Evolutionary conservation across 2,113 vertebrate genomes (phyloP).

Genomic region (Sebastes schlegelii): DNA sequence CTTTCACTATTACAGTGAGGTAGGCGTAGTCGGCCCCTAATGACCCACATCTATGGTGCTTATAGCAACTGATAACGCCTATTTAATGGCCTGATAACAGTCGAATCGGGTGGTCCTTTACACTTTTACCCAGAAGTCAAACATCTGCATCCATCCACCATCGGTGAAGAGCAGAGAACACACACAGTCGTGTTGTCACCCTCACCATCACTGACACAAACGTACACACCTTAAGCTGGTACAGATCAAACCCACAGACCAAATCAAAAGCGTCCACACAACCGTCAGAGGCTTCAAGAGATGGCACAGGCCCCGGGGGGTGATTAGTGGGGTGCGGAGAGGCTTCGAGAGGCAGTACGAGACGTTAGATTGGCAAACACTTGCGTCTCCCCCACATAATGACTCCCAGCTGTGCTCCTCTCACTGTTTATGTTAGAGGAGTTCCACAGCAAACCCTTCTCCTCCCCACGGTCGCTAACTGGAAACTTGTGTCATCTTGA

Average conservation of each 20-base stretch:
- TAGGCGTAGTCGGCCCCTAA: no score
- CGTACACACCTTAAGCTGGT: neutral
- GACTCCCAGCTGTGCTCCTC: slow-evolving; percentile 76
- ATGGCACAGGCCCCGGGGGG: slow-evolving; percentile 54
- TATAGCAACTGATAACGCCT: no score
- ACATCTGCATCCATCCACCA: neutral
- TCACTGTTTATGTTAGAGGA: slow-evolving; percentile 64
- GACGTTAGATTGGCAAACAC: slow-evolving; percentile 70
- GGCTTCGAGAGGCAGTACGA: slow-evolving; percentile 48
- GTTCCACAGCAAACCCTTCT: slow-evolving; percentile 45
- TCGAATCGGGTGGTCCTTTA: neutral
- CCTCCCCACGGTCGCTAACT: slow-evolving; percentile 33
- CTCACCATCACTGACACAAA: neutral
- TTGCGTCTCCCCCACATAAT: slow-evolving; percentile 71
- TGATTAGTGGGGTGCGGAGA: slow-evolving; percentile 58
- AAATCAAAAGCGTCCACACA: slow-evolving; percentile 17
- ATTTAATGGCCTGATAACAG: no score
- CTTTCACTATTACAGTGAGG: no score
- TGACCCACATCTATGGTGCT: no score
- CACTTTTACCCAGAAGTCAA: neutral
- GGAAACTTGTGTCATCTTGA: slow-evolving; percentile 54
- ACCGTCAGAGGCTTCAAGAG: slow-evolving; percentile 19
- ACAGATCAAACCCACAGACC: slow-evolving; percentile 2
- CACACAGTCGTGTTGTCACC: neutral
- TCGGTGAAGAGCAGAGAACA: neutral